Base-by-base conservation (phyloP, 2,888 invertebrate genomes). In the Encarsia formosa region DNA sequence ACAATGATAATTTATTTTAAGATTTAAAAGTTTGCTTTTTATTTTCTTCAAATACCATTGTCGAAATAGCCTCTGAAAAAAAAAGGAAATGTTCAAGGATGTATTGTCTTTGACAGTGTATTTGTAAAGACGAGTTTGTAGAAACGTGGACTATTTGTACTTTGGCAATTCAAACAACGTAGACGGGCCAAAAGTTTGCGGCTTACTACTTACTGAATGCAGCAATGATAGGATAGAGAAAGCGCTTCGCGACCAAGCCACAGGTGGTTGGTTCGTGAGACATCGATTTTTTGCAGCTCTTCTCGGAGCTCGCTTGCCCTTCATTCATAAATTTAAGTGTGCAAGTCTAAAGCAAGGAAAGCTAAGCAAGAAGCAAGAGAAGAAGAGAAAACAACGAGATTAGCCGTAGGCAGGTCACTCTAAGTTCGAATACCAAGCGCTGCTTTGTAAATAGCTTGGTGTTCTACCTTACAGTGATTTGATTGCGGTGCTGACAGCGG, bases 391-490 rank as follows among this genome's bases (percentile, higher is more conserved):
- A n/a, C n/a, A n/a, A 41, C 8, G 20, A 8, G 11, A 24, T 9
- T 37, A 50, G 56, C 68, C 70, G 61, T 75, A 74, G 79, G 79
- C 82, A 80, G 81, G 76, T 80, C 87, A 88, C 91, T 91, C 87
- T 91, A 90, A 91, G 88, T 86, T 86, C 85, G 87, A 86, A 87
- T 88, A 85, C 87, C 88, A 90, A 88, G 89, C 90, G 84, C 81
- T 79, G 78, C 74, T 75, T 75, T 74, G n/a, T 66, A 66, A 77
- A 74, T 77, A 81, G 91, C 86, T 91, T 91, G 91, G 91, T 91
- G 91, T 91, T 91, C 90, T 88, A 90, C 90, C 90, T 91, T 91
- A 91, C 91, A 91, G 91, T 91, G 91, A 88, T 83, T 79, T 81
- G 84, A 81, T 81, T 77, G 73, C 73, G 76, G 68, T 59, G 34